phyloP scores from a whole-genome alignment of 2,888 invertebrate genomes.

The Zaprionus bogoriensis region DNA sequence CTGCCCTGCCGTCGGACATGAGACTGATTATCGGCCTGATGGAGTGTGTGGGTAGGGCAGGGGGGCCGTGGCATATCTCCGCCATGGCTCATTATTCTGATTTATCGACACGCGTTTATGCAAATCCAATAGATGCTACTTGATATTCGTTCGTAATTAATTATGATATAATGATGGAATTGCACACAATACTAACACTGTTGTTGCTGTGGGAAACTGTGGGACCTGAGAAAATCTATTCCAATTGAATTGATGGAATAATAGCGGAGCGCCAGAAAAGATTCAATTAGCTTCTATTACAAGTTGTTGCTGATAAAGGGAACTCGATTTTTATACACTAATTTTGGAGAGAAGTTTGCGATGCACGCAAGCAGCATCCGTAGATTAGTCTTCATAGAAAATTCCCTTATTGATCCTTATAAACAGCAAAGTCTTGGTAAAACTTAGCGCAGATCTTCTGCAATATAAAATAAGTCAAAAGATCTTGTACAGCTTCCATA shows the following conservation, averaged over 20 bases:
- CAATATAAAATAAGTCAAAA: too few species aligned
- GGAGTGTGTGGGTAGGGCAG: background rate
- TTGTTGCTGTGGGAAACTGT: background rate
- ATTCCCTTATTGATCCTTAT: too few species aligned
- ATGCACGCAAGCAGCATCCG: too few species aligned
- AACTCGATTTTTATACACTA: too few species aligned
- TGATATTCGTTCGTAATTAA: slow-evolving; percentile 7
- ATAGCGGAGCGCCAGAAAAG: too few species aligned
- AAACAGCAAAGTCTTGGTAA: too few species aligned
- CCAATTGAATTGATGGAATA: background rate
- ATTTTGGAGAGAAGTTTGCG: too few species aligned
- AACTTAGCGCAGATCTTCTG: too few species aligned
- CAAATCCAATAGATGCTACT: slow-evolving; percentile 38
- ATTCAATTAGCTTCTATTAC: too few species aligned
- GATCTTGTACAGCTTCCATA: too few species aligned
- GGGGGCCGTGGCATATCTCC: background rate
- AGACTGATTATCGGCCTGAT: background rate
- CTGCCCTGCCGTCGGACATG: slow-evolving; percentile 44
- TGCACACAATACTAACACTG: background rate
- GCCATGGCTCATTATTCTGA: slow-evolving; percentile 31
- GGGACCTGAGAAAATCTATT: background rate
- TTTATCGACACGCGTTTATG: slow-evolving; percentile 65
- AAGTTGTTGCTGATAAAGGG: too few species aligned
- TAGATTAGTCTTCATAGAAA: too few species aligned
- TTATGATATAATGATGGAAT: background rate